Percentiles rank a stretch among this genome's conserved stretches.
Conservation (phyloP, 2,113 vertebrate species). For the Naja naja region DNA sequence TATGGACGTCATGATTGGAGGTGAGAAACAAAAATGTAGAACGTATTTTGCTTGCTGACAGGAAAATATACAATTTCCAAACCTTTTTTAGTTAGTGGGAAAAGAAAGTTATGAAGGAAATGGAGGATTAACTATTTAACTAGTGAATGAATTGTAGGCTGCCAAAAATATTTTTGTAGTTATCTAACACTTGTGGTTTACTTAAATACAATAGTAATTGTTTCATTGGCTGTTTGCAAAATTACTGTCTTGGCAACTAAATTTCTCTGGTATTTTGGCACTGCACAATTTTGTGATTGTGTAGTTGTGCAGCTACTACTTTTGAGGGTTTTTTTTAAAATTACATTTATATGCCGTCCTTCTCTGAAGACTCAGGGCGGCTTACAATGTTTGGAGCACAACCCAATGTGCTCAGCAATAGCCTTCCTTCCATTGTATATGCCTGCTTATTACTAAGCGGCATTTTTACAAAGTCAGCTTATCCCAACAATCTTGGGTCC, state of each 20-base stretch:
- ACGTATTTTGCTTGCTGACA: not conserved
- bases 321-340: too few species aligned
- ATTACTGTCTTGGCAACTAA: not conserved
- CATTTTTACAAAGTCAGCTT: too few species aligned
- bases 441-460: too few species aligned
- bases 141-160: not conserved
- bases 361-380: too few species aligned
- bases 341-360: too few species aligned
- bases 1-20: slow-evolving; percentile 96
- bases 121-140: not conserved
- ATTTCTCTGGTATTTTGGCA: not conserved
- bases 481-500: too few species aligned
- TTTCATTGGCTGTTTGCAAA: not conserved
- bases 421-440: too few species aligned
- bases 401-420: too few species aligned
- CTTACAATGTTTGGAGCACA: too few species aligned
- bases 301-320: not conserved
- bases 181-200: not conserved
- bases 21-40: slow-evolving; percentile 60
- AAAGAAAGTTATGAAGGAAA: not conserved
- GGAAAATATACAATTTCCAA: not conserved
- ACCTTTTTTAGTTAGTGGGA: not conserved
- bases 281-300: not conserved
- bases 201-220: not conserved
- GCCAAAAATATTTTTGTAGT: not conserved